Evolutionary conservation across 2,797 vertebrate genomes (phyloP).

Genomic region (Rhabdophis nuchalis): DNA sequence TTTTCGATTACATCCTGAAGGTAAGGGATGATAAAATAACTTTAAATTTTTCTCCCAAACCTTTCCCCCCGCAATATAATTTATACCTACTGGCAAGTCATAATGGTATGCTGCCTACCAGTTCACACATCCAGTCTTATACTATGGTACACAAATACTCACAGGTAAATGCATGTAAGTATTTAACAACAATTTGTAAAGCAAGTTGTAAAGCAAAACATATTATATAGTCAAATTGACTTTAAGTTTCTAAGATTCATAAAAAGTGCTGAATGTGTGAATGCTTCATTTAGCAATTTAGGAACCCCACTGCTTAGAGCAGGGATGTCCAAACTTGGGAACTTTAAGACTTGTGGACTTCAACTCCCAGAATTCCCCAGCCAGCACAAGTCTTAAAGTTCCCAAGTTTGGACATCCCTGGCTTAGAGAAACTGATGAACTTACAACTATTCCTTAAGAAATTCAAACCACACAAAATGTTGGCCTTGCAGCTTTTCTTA

Average conservation of each 20-base stretch:
- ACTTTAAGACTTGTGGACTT: no score
- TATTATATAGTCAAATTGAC: not conserved
- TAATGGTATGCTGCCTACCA: not conserved
- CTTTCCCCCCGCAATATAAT: not conserved
- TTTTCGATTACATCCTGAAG: not conserved
- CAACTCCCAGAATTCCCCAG: no score
- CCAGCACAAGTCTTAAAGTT: no score
- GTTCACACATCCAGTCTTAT: not conserved
- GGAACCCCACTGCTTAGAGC: not conserved
- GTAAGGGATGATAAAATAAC: not conserved
- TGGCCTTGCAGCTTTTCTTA: not conserved
- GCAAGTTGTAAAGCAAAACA: not conserved
- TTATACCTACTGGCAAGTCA: not conserved
- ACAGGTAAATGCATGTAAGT: not conserved
- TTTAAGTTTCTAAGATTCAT: not conserved
- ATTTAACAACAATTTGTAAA: not conserved
- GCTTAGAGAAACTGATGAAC: not conserved
- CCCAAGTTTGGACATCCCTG: no score
- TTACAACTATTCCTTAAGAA: not conserved
- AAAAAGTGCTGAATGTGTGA: not conserved
- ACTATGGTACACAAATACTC: not conserved
- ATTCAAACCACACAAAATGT: not conserved
- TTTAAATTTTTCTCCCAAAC: not conserved
- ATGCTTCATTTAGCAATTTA: not conserved
- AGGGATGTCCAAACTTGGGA: no score